Evolutionary conservation across 2,113 vertebrate species (phyloP).

Genomic region (Melanotaenia duboulayi): DNA sequence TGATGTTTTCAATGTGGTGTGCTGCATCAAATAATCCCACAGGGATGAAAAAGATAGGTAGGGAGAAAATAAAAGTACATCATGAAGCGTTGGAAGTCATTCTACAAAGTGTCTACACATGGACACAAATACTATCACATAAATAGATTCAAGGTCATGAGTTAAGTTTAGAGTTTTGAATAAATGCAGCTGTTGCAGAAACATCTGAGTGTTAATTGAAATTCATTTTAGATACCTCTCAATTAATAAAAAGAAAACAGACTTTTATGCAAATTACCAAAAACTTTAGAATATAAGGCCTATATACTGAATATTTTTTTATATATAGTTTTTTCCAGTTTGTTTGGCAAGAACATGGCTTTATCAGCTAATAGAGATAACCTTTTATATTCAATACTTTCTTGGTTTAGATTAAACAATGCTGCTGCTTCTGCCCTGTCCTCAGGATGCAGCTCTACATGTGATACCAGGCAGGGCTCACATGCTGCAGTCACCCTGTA

Average conservation of each 20-base stretch:
- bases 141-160: neutral
- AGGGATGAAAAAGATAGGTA: constrained; percentile 24
- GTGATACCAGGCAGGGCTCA: neutral
- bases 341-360: neutral
- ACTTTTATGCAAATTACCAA: too few species aligned
- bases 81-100: neutral
- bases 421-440: neutral
- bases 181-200: neutral
- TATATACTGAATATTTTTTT: too few species aligned
- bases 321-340: too few species aligned
- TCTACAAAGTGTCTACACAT: neutral
- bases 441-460: constrained; percentile 9
- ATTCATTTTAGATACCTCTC: neutral
- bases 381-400: neutral
- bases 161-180: neutral
- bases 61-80: constrained; percentile 26
- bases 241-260: neutral
- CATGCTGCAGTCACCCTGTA: neutral
- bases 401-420: neutral
- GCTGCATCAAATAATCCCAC: constrained; percentile 52
- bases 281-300: neutral
- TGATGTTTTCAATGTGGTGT: constrained; percentile 34
- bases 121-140: neutral
- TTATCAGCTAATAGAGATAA: neutral
- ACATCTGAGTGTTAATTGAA: neutral